phyloP scores from a whole-genome alignment of 2,888 invertebrate species.

The Horisme vitalbata region DNA sequence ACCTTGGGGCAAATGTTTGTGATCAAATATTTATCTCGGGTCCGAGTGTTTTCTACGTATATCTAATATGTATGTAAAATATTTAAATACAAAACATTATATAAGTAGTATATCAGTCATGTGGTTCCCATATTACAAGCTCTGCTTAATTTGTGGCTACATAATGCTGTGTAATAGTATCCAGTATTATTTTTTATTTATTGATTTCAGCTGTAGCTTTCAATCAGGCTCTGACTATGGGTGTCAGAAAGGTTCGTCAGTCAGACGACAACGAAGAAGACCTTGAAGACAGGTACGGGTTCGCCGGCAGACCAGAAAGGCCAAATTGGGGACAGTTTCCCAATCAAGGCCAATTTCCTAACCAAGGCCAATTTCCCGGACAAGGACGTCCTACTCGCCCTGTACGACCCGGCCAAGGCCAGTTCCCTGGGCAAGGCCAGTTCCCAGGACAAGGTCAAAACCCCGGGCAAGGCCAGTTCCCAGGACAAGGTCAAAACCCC shows the following conservation, averaged over 20 bases:
- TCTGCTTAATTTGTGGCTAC: too few relatives aligned
- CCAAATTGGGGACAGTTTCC: conserved; percentile 19
- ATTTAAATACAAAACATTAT: too few relatives aligned
- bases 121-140: too few relatives aligned
- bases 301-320: conserved; percentile 30
- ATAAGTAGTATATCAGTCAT: too few relatives aligned
- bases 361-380: conserved; percentile 13
- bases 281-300: conserved; percentile 63
- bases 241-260: conserved; percentile 50
- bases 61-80: too few relatives aligned
- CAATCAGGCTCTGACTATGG: conserved; percentile 42
- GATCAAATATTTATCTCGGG: too few relatives aligned
- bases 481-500: conserved; percentile 19
- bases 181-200: too few relatives aligned
- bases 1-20: too few relatives aligned
- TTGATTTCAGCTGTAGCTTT: conserved; percentile 46
- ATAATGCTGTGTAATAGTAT: too few relatives aligned
- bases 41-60: too few relatives aligned
- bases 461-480: conserved; percentile 31
- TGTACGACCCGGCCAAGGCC: conserved; percentile 22
- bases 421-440: conserved; percentile 21
- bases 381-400: conserved; percentile 5
- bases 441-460: conserved; percentile 28
- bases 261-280: conserved; percentile 33
- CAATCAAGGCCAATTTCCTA: too few relatives aligned